These are phyloP conservation scores for Liolophura sinensis DNA, from an alignment of 1,140 invertebrate species.

Conservation along the genomic window DNA sequence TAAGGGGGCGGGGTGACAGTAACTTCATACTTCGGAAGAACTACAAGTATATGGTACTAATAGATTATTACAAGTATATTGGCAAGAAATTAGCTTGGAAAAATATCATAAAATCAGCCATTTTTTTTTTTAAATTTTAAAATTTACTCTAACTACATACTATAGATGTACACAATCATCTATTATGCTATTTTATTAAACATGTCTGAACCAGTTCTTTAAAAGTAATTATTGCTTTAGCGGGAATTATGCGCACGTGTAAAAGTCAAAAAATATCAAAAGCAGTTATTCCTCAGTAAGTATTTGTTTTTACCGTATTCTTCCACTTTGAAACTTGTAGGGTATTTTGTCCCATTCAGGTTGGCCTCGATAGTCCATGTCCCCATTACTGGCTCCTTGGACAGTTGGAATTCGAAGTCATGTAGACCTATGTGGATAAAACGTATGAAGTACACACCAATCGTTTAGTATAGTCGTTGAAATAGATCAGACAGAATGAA, in stretches of 20 bases:
- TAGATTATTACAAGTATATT: no score
- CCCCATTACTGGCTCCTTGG: constrained; percentile 85
- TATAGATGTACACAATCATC: no score
- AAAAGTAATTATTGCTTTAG: no score
- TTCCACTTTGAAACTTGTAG: constrained; percentile 77
- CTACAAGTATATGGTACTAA: constrained; percentile 48
- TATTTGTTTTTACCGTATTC: constrained; percentile 69
- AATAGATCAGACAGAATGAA: no score
- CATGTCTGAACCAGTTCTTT: no score
- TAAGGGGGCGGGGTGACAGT: constrained; percentile 78
- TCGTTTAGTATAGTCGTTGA: no score
- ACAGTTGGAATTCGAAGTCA: constrained; percentile 73
- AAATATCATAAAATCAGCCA: not conserved
- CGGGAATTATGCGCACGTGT: no score
- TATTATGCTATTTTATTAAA: no score
- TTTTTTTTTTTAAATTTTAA: constrained; percentile 6
- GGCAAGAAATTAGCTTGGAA: not conserved
- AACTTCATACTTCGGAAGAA: constrained; percentile 91
- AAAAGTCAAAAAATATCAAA: no score
- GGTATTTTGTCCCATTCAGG: constrained; percentile 48
- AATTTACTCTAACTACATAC: no score
- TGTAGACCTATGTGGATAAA: constrained; percentile 31
- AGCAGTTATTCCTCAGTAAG: no score
- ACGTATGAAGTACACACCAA: no score
- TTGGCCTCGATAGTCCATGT: constrained; percentile 81